phyloP scores from a whole-genome alignment of 1,140 invertebrate species.

The Danaus plexippus region DNA sequence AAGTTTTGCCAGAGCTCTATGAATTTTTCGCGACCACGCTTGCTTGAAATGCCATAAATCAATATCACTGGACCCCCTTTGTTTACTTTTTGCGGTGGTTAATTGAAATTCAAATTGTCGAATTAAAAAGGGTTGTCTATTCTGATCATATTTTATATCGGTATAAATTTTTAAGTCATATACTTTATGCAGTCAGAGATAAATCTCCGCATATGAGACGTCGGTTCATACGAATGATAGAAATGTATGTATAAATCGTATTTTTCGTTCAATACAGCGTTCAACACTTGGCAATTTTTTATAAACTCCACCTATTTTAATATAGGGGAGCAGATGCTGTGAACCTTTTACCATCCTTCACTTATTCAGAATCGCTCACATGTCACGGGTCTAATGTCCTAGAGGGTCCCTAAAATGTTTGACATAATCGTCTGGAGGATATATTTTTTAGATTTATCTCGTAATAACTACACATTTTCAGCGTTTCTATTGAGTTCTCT shows the following conservation, averaged over 20 bases:
- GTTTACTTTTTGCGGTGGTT: constrained; percentile 16
- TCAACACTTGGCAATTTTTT: constrained; percentile 27
- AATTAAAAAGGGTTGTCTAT: constrained; percentile 4
- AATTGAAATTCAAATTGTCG: constrained; percentile 14
- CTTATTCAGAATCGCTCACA: constrained; percentile 31
- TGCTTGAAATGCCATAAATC: constrained; percentile 23
- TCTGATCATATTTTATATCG: no score
- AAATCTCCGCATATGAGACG: neutral
- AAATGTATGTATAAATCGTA: constrained; percentile 6
- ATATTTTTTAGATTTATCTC: constrained; percentile 3
- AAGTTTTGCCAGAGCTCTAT: constrained; percentile 36
- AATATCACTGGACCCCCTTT: constrained; percentile 24
- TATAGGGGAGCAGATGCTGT: constrained; percentile 54
- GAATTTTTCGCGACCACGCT: constrained; percentile 41
- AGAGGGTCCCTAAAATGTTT: constrained; percentile 4
- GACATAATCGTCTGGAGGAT: constrained; percentile 8
- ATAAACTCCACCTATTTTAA: constrained; percentile 45
- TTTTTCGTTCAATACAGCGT: constrained; percentile 10
- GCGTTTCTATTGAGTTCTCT: no score
- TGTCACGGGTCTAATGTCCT: constrained; percentile 9
- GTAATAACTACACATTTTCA: neutral
- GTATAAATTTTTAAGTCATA: neutral
- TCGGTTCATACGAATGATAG: neutral
- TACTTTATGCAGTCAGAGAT: neutral
- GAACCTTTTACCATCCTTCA: constrained; percentile 53